Conservation (phyloP, 2,113 vertebrate genomes). For the Xenus cinereus region DNA sequence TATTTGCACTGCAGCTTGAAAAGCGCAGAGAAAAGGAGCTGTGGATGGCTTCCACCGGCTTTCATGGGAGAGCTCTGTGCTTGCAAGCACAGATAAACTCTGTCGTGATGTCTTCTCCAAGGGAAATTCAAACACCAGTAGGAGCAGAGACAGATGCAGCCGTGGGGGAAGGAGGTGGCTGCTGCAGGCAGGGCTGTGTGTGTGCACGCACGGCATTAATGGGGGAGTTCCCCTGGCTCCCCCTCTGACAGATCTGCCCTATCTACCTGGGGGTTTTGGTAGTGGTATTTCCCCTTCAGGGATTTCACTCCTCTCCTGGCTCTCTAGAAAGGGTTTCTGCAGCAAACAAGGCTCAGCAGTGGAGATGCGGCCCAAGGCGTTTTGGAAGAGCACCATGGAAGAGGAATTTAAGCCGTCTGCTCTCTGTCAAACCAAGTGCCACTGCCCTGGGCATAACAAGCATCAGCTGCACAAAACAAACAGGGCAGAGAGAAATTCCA, state of each 20-base stretch:
- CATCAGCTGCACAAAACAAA: background rate
- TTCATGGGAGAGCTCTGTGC: background rate
- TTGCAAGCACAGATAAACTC: background rate
- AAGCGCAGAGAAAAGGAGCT: background rate
- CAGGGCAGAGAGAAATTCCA: conserved; percentile 20
- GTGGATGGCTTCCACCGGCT: background rate
- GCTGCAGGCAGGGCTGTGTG: rapidly evolving
- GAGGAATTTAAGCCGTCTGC: background rate
- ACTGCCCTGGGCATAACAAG: background rate
- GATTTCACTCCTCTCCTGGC: background rate
- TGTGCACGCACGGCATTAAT: background rate
- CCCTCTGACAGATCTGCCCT: background rate
- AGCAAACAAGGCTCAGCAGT: background rate
- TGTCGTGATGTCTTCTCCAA: background rate
- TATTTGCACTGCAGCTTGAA: conserved; percentile 44
- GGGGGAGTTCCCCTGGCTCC: background rate
- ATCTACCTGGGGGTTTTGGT: background rate
- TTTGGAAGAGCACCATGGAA: background rate
- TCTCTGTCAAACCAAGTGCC: background rate
- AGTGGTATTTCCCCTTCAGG: background rate
- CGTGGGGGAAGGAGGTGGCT: background rate
- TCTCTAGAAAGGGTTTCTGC: background rate
- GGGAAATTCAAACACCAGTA: background rate
- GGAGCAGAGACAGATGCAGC: background rate
- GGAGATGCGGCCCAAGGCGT: background rate